phyloP scores from a whole-genome alignment of 2,888 invertebrate genomes.

The Saturnia japonica region DNA sequence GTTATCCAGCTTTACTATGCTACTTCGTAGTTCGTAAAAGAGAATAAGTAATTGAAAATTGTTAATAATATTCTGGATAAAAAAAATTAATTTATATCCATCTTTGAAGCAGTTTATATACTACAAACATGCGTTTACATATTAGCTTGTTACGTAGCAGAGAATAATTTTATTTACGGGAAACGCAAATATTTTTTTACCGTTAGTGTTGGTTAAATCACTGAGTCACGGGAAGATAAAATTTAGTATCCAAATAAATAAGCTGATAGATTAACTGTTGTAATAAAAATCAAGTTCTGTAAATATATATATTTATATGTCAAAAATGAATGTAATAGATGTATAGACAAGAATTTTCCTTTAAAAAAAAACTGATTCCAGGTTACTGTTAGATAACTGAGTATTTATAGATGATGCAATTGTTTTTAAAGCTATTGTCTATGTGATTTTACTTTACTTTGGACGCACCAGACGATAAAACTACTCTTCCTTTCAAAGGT shows the following conservation, averaged over 20 bases:
- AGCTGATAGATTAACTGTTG: not conserved
- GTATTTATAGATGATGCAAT: not conserved
- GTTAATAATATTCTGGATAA: too few species aligned
- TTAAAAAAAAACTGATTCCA: not conserved
- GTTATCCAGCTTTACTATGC: not conserved
- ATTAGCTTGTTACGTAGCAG: not conserved
- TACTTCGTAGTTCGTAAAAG: not conserved
- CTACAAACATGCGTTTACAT: not conserved
- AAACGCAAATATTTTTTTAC: constrained; percentile 6
- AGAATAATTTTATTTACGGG: not conserved
- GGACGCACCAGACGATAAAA: not conserved
- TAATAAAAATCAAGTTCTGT: not conserved
- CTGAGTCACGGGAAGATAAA: not conserved
- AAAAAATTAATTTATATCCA: too few species aligned
- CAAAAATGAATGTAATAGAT: not conserved
- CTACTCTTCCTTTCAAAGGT: not conserved
- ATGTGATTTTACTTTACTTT: not conserved
- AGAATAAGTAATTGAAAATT: too few species aligned
- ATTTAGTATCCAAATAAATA: constrained; percentile 9
- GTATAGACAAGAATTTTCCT: not conserved
- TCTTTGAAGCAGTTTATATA: too few species aligned
- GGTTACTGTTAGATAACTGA: not conserved
- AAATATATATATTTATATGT: not conserved
- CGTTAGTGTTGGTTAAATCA: not conserved
- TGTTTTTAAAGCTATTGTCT: not conserved